phyloP scores from a whole-genome alignment of 2,888 invertebrate species.

The Drosophila longiperda region DNA sequence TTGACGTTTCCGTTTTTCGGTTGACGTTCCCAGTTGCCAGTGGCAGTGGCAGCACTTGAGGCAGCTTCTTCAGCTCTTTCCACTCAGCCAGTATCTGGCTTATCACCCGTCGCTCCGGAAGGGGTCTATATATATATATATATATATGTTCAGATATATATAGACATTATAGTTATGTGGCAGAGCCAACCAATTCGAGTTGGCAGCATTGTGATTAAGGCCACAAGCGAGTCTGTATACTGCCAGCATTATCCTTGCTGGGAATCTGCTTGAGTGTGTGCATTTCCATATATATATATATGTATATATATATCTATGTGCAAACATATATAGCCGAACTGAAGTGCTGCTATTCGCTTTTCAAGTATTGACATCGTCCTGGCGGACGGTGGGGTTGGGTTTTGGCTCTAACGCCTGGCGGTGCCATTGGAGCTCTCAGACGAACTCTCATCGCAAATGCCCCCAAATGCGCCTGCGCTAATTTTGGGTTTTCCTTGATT shows the following conservation, averaged over 20 bases:
- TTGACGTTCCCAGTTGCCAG: slow-evolving; percentile 40
- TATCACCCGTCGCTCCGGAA: slow-evolving; percentile 37
- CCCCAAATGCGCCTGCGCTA: slow-evolving; percentile 69
- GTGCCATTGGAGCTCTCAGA: slow-evolving; percentile 71
- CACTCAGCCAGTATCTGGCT: slow-evolving; percentile 36
- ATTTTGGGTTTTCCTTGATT: slow-evolving; percentile 65
- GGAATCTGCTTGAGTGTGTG: slow-evolving; percentile 32
- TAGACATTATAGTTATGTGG: slow-evolving; percentile 1
- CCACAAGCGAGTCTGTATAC: slow-evolving; percentile 25
- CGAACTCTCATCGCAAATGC: slow-evolving; percentile 32
- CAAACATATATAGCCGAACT: slow-evolving; percentile 40
- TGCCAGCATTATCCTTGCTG: slow-evolving; percentile 66
- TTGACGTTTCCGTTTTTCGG: slow-evolving; percentile 81
- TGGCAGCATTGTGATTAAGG: slow-evolving; percentile 59
- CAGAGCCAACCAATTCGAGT: slow-evolving; percentile 61
- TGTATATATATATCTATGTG: slow-evolving; percentile 19
- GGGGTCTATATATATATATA: neutral
- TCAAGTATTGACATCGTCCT: slow-evolving; percentile 66
- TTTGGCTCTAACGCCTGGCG: slow-evolving; percentile 51
- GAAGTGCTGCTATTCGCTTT: slow-evolving; percentile 76
- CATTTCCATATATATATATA: slow-evolving; percentile 13
- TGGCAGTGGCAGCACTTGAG: slow-evolving; percentile 5
- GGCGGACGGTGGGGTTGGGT: slow-evolving; percentile 14
- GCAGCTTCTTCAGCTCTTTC: slow-evolving; percentile 1
- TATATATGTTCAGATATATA: neutral